phyloP scores from a whole-genome alignment of 2,888 invertebrate genomes.

The Spisula solida region DNA sequence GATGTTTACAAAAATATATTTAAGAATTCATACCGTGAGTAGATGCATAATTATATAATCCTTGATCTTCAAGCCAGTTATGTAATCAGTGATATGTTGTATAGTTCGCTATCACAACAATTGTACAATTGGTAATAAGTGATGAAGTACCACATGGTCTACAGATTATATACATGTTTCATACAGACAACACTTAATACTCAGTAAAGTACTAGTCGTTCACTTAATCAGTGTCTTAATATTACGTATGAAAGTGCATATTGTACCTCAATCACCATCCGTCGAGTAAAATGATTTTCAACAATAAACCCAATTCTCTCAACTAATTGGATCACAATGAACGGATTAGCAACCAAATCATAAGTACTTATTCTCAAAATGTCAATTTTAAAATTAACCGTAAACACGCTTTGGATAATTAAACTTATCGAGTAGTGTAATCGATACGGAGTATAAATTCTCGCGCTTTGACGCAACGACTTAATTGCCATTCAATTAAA shows the following conservation, averaged over 20 bases:
- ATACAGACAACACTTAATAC: slow-evolving; percentile 20
- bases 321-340: not conserved
- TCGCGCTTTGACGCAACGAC: not conserved
- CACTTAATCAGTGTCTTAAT: slow-evolving; percentile 31
- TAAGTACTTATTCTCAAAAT: not conserved
- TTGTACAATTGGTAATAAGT: not conserved
- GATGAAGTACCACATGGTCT: not conserved
- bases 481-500: not conserved
- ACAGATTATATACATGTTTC: not conserved
- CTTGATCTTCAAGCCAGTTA: not conserved
- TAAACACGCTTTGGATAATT: not conserved
- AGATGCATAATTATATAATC: not conserved
- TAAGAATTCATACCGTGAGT: not conserved
- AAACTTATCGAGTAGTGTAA: slow-evolving; percentile 1
- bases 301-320: not conserved
- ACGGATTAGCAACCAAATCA: not conserved
- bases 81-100: not conserved
- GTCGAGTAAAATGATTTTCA: not conserved
- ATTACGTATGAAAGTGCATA: not conserved
- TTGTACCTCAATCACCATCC: slow-evolving; percentile 28
- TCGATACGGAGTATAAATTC: not conserved
- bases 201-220: slow-evolving; percentile 36
- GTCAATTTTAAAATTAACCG: not conserved
- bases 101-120: not conserved
- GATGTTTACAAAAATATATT: too few relatives aligned